Evolutionary conservation across 2,888 invertebrate species (phyloP), one percentile per base, ranked within the genome.

Genomic region (Andrena bicolor): DNA sequence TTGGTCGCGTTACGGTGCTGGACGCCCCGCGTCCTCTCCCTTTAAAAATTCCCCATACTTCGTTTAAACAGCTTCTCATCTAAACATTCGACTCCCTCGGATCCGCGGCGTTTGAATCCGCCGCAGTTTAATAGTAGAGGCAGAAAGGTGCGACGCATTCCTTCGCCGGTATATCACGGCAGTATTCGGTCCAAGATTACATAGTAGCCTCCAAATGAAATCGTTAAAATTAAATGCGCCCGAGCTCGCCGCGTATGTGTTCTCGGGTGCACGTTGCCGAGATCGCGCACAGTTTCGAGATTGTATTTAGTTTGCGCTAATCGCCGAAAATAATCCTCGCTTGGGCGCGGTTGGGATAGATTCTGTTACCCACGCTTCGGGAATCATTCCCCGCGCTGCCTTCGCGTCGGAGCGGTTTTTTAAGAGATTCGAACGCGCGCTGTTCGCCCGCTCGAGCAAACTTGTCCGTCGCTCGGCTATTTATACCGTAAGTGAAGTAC

Each of bases 1-100:
- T 32, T 65, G 60, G 16, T 63, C 68, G 35, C 63, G 35, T 77
- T 74, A 83, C 48, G 58, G 70, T 30, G 41, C 4, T 41, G 41
- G 41, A 4, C 28, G 41, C 0, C 23, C 35, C 13, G 13, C 30
- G 10, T 0, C 23, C 26, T 10, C 23, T 26, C 10, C 5, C 13
- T 23, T 53, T 26, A 26, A 23, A 10, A 20, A 53, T 20, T 20
- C 20, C 10, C 10, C 23, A 1, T 51, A 20, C n/a, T 13, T 41
- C 20, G 23, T 53, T 26, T 2, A 56, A 56, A 26, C 16, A 41
- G 41, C 4, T 41, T 16, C 41, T 16, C 13, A 13, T 13, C 13
- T 41, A 41, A 41, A 41, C 13, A 13, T 41, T 41, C 41, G 41
- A 41, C 4, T 41, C 41, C 13, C 41, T 16, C 41, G 5, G 16